Evolutionary conservation across 2,113 vertebrate species (phyloP), one percentile per base, ranked within the genome.

Genomic region (Ictidomys tridecemlineatus): DNA sequence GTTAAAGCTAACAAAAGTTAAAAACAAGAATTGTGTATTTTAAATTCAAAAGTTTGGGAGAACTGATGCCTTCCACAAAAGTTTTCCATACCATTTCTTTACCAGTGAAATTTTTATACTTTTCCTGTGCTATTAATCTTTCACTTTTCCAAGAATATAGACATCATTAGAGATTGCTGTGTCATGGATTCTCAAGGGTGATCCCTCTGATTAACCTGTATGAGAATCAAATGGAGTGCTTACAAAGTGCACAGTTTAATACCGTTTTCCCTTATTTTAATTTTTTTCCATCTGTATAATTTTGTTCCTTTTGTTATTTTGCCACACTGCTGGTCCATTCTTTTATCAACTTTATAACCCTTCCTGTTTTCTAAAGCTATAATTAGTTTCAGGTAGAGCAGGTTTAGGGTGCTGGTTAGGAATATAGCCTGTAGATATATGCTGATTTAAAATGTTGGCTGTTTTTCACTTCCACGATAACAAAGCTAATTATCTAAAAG

Each of bases 271-370:
- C 37, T 93, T 26, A 69, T 79, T 10, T 88, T 73, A 73, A 24
- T 65, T 3, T 96, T 89, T 22, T 83, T 39, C 32, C 6, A 13
- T 4, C n/a, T 76, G 18, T 84, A 83, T 93, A 53, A 61, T 20
- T 91, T 83, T 61, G n/a, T 58, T 96, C 4, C 13, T 82, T 78
- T 78, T 91, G 13, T 93, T 61, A 34, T 95, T 89, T 93, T 82
- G 18, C 18, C 79, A 73, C 18, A 93, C 51, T 77, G 26, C 10
- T 93, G 18, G 14, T 83, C 24, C 13, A 26, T 72, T 96, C 28
- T 91, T 0, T 91, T 28, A 58, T 91, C 20, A 74, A 18, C 48
- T 94, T 85, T 85, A 45, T 45, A 74, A 56, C 70, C 24, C 8
- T 94, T 83, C 51, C 65, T 94, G 12, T 79, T 85, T 56, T 72